Base-by-base conservation (phyloP, 2,797 vertebrate genomes). In the Naso thynnoides region DNA sequence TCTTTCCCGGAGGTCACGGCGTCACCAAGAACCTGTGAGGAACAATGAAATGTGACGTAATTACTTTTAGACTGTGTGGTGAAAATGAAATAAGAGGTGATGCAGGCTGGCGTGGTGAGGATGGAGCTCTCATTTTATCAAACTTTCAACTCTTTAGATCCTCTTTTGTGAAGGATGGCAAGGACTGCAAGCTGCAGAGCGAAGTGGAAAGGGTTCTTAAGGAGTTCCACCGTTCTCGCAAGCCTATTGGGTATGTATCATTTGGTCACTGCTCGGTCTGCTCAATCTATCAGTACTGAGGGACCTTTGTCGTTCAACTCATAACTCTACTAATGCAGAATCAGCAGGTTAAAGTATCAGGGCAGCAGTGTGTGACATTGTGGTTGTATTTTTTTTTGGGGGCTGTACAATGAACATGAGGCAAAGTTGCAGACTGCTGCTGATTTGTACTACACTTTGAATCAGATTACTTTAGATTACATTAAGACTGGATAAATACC, bases 1-100 rank as follows among this genome's bases (percentile, higher is more conserved):
- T 95, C 81, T 94, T 95, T 23, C 93, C 93, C 19, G 93, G 94
- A 78, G 94, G 93, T 13, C 89, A 94, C 0, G 94, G 93, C 21
- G 39, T 94, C 78, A 86, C 78, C 78, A 95, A 94, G 83, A 94
- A 95, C 60, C 83, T 94, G 93, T 94, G 83, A 93, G 94, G 63
- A 61, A 65, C 1, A 62, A 39, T 70, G 13, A 73, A 26, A 64
- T 14, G 19, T 27, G 14, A 55, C 13, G 19, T 27, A 31, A 31
- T 69, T n/a, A 15, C 59, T 58, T 16, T 36, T 31, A 48, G 13
- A 36, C 7, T 49, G 8, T 23, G 21, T 27, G 4, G 58, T 38
- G 27, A 56, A 27, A 21, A 56, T 9, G 53, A 47, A 41, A 61
- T 11, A 1, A 49, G 8, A 9, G 18, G 19, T 41, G 57, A 10